Evolutionary conservation across 53 echinoderm and acorn worm genomes (phyloP), one percentile per base, ranked within the genome.

Genomic region (Mesocentrotus franciscanus): DNA sequence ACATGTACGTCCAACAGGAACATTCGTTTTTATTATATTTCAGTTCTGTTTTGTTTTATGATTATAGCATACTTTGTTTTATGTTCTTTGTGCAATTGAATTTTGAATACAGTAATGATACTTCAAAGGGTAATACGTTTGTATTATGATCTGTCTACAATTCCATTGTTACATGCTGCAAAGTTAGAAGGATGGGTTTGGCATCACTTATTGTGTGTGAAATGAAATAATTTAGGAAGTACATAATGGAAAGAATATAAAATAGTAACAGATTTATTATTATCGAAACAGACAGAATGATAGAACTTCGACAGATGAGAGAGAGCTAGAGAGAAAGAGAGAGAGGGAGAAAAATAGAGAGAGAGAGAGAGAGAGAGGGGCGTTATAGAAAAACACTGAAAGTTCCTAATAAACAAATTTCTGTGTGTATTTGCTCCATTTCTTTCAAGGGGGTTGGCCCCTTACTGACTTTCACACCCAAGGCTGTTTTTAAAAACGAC

Each of bases 11-110:
- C 32, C 81, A 20, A 81, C 33, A 18, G 36, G 22, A 81, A 10
- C 33, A 81, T 81, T 81, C 42, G 36, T 16, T 10, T 76, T 33
- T 33, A 36, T 81, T 81, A 17, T 81, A 11, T 81, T 36, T 18
- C 36, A 81, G 18, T 81, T 81, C 16, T 78, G 39, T 42, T 81
- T 36, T 39, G 42, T 36, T 81, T 36, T 81, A 22, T 81, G 0
- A 22, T 20, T 39, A 39, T 9, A 39, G 8, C 17, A 18, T 29
- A 33, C 36, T 39, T 81, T 81, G 20, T 81, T 81, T 81, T 39
- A 81, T 81, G 81, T 81, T 33, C 81, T 33, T 81, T 81, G 81
- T 81, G 81, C 81, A 81, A 81, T 81, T 81, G 5, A 17, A 81
- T 81, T 81, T 81, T 39, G 39, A 81, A 42, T 81, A 81, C 42